Conservation (phyloP, 2,113 vertebrate genomes). For the Jacana jacana region DNA sequence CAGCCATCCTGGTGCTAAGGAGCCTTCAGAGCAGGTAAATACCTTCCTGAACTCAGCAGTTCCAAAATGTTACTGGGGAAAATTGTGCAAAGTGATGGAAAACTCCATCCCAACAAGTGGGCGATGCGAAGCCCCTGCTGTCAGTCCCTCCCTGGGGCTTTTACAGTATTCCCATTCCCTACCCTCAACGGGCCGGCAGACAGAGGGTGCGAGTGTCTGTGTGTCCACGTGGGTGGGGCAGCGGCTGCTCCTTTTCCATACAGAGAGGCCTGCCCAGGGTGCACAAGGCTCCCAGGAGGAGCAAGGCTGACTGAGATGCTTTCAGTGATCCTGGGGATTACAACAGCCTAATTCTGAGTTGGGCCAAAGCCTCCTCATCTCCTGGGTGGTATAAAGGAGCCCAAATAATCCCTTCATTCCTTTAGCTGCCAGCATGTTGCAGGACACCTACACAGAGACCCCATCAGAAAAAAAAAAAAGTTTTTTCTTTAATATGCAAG, state of each 20-base stretch:
- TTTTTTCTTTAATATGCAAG: background rate
- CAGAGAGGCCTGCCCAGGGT: accelerated
- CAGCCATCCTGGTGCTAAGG: background rate
- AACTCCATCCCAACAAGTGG: background rate
- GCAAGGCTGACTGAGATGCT: background rate
- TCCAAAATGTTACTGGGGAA: background rate
- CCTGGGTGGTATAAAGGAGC: background rate
- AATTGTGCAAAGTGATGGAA: background rate
- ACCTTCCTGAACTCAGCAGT: accelerated
- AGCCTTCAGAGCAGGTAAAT: background rate
- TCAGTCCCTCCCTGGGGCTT: background rate
- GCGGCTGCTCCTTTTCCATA: too few relatives aligned
- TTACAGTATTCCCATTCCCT: too few relatives aligned
- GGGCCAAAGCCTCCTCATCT: background rate
- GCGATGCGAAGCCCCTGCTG: background rate
- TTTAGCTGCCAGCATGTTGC: background rate
- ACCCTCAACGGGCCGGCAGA: background rate
- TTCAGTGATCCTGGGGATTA: background rate
- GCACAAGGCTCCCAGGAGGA: background rate
- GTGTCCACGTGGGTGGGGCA: background rate
- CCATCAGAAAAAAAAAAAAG: background rate
- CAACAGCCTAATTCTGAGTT: background rate
- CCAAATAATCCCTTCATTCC: background rate
- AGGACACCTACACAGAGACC: background rate
- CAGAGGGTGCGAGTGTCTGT: accelerated